These are phyloP conservation scores for Andricus grossulariae DNA, from an alignment of 1,140 invertebrate genomes.

Conservation along the genomic window DNA sequence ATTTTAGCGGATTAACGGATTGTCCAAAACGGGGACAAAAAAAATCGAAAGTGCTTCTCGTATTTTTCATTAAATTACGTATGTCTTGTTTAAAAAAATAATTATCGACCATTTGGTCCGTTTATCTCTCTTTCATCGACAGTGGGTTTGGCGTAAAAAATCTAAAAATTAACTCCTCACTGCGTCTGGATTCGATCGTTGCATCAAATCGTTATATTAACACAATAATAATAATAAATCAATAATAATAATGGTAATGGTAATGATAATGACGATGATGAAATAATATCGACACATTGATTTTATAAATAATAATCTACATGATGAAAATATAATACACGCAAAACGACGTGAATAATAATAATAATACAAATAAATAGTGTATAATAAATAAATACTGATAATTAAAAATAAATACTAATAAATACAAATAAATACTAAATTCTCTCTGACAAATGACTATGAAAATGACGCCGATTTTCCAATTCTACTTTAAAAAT, in stretches of 20 bases:
- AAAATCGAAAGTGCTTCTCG: background rate
- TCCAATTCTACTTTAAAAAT: background rate
- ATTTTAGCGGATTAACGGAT: constrained; percentile 16
- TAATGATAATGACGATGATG: background rate
- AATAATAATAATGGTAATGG: constrained; percentile 4
- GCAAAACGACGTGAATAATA: constrained; percentile 22
- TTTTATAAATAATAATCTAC: background rate
- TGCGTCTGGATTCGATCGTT: constrained; percentile 55
- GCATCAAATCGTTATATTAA: constrained; percentile 68
- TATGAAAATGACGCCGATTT: too few species aligned
- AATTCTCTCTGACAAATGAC: too few species aligned
- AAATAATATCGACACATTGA: too few species aligned
- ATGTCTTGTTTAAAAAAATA: constrained; percentile 25
- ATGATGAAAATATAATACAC: constrained; percentile 35
- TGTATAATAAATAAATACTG: background rate
- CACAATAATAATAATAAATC: constrained; percentile 54
- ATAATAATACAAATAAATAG: too few species aligned
- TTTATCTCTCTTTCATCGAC: background rate
- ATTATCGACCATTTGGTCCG: background rate
- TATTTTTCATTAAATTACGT: constrained; percentile 27
- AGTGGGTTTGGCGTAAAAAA: constrained; percentile 26
- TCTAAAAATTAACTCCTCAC: constrained; percentile 29
- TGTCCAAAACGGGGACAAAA: constrained; percentile 18
- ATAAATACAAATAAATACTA: constrained; percentile 33
- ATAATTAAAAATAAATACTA: constrained; percentile 30